Conservation (phyloP, 2,797 vertebrate genomes). For the Lycodopsis pacificus region DNA sequence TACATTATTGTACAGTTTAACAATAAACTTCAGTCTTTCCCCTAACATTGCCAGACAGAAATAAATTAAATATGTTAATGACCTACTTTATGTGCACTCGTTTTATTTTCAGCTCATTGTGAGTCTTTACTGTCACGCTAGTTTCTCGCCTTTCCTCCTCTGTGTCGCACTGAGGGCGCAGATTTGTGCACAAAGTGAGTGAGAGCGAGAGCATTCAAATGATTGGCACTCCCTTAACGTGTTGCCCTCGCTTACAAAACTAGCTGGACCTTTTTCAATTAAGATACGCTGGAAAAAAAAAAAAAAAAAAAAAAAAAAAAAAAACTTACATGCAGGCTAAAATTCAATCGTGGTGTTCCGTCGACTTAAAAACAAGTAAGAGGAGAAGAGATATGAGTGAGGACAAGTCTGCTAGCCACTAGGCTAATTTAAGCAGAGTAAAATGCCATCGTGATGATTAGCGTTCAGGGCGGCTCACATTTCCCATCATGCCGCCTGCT, state of each 20-base stretch:
- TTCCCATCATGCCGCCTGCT: background rate
- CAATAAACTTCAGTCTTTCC: background rate
- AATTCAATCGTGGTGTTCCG: background rate
- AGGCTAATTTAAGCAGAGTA: background rate
- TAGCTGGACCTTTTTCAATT: background rate
- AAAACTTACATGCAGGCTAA: background rate
- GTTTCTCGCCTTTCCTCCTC: background rate
- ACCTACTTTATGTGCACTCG: background rate
- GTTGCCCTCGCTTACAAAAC: background rate
- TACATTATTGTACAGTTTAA: background rate
- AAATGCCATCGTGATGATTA: background rate
- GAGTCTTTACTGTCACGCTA: background rate
- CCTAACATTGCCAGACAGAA: background rate
- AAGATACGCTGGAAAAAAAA: too few species aligned
- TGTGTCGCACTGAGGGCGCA: background rate
- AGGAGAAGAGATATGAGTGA: background rate
- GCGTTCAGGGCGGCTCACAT: background rate
- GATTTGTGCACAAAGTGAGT: background rate
- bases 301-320: too few species aligned
- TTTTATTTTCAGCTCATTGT: background rate
- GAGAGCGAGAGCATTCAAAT: background rate
- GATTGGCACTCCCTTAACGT: background rate
- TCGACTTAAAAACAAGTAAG: background rate
- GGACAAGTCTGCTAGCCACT: background rate
- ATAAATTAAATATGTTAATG: background rate